phyloP scores from a whole-genome alignment of 35 echinoderm and acorn worm genomes.

The Heliocidaris tuberculata region DNA sequence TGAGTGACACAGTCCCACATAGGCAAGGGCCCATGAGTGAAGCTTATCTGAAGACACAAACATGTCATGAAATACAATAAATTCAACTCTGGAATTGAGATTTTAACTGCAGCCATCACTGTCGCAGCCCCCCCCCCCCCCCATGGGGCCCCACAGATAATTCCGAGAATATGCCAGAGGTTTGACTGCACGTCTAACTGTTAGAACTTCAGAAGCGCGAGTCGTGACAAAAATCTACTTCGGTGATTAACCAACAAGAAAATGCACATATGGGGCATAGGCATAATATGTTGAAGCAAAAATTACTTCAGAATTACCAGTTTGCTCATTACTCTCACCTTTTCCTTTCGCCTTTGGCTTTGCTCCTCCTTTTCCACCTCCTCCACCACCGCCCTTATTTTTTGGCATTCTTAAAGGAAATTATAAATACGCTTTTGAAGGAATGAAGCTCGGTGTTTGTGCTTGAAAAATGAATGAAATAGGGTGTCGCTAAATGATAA shows the following conservation, averaged over 20 bases:
- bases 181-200: too few relatives aligned
- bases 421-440: not conserved
- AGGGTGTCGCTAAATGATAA: too few relatives aligned
- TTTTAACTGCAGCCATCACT: not conserved
- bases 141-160: not conserved
- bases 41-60: too few relatives aligned
- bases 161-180: not conserved
- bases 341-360: conserved; percentile 50
- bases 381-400: conserved; percentile 67
- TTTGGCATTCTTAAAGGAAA: conserved; percentile 53
- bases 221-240: not conserved
- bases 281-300: not conserved
- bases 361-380: conserved; percentile 57
- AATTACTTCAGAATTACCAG: not conserved
- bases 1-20: too few relatives aligned
- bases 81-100: too few relatives aligned
- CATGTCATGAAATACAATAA: too few relatives aligned
- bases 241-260: not conserved
- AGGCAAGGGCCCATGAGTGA: too few relatives aligned
- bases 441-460: not conserved
- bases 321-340: conserved; percentile 15
- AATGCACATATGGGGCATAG: not conserved
- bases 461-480: too few relatives aligned
- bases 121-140: not conserved
- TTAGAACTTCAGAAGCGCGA: not conserved